A percentile compares a stretch with the other conserved stretches of the same genome.
Evolutionary conservation across 2,797 vertebrate genomes (phyloP).

Genomic region (Gymnoscopelus braueri): DNA sequence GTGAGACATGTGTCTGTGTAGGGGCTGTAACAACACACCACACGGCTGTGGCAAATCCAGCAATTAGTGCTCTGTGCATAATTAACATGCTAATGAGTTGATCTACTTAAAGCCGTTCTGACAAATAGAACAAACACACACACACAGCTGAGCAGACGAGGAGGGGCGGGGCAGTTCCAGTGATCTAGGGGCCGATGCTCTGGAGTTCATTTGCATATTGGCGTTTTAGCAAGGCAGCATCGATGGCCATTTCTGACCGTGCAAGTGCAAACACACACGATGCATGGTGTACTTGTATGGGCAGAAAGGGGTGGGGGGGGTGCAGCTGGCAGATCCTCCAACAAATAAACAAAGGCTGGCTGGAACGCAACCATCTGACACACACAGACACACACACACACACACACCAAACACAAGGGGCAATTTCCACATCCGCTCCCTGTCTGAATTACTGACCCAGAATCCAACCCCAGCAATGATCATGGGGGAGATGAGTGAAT

Average conservation of each 20-base stretch:
- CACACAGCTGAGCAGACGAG: slow-evolving; percentile 53
- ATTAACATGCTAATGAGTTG: slow-evolving; percentile 89
- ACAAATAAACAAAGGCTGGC: slow-evolving; percentile 67
- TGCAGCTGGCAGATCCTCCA: slow-evolving; percentile 73
- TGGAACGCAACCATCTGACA: slow-evolving; percentile 10
- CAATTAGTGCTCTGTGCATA: slow-evolving; percentile 84
- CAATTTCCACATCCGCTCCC: slow-evolving; percentile 79
- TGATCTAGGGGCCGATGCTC: slow-evolving; percentile 55
- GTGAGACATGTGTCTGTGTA: slow-evolving; percentile 1
- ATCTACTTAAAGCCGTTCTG: slow-evolving; percentile 81
- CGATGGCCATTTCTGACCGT: slow-evolving; percentile 39
- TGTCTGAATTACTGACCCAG: slow-evolving; percentile 74
- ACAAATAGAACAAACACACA: slow-evolving; percentile 57
- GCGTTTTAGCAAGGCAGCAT: slow-evolving; percentile 58
- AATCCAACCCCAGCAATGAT: slow-evolving; percentile 76
- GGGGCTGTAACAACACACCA: slow-evolving; percentile 62
- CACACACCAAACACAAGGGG: slow-evolving; percentile 43
- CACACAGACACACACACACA: slow-evolving; percentile 18
- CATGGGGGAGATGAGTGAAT: slow-evolving; percentile 71
- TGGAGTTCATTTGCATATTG: slow-evolving; percentile 70
- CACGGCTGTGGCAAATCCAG: slow-evolving; percentile 77
- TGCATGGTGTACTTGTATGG: background rate
- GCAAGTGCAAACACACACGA: background rate
- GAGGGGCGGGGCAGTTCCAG: slow-evolving; percentile 57
- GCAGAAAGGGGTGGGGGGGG: slow-evolving; percentile 35